These are phyloP conservation scores for Alectura lathami DNA, from an alignment of 2,113 vertebrate species.

Conservation along the genomic window DNA sequence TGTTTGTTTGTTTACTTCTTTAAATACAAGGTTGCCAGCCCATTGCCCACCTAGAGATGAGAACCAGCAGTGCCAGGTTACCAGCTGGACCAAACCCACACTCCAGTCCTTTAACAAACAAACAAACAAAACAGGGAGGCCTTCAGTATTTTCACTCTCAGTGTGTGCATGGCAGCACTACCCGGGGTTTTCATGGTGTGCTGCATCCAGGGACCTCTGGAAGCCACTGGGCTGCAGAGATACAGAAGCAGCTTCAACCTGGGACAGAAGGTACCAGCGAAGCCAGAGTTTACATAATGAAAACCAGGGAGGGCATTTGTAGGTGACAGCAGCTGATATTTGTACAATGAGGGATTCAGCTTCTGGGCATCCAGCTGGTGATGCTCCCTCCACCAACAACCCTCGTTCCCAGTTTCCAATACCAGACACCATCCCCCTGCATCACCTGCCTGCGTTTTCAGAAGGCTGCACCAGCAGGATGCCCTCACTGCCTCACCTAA, in stretches of 20 bases:
- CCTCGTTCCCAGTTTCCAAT: background rate
- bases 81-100: background rate
- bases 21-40: background rate
- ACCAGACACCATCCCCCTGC: background rate
- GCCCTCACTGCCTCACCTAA: background rate
- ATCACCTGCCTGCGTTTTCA: background rate
- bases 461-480: background rate
- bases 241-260: background rate
- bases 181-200: background rate
- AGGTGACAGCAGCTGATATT: background rate
- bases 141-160: too few relatives aligned
- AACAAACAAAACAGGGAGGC: too few relatives aligned
- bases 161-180: accelerated
- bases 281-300: accelerated
- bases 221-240: accelerated
- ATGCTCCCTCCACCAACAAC: background rate
- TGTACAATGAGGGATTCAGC: background rate
- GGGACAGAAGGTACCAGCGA: background rate
- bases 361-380: background rate
- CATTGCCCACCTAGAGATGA: background rate
- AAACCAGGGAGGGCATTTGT: accelerated
- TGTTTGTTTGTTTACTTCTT: background rate
- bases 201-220: accelerated
- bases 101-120: background rate
- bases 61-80: background rate